phyloP scores from a whole-genome alignment of 2,888 invertebrate species.

The Eilema sororculum region DNA sequence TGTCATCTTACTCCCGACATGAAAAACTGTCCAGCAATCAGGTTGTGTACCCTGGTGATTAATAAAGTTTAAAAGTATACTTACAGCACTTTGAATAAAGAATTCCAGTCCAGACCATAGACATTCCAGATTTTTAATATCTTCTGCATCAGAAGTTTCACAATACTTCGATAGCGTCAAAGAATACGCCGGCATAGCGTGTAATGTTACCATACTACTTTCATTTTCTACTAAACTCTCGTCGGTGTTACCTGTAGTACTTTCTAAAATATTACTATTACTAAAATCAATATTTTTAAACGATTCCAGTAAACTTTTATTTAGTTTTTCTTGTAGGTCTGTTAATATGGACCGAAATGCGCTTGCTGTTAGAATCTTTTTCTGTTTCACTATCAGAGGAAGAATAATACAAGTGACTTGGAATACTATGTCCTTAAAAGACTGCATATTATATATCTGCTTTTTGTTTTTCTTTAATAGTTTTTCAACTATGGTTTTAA shows the following conservation, averaged over 20 bases:
- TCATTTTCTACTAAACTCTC: constrained; percentile 67
- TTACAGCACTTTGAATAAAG: constrained; percentile 76
- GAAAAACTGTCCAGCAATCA: too few relatives aligned
- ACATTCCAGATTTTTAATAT: constrained; percentile 73
- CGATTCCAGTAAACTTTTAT: constrained; percentile 69
- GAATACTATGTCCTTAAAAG: constrained; percentile 73
- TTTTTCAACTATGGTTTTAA: constrained; percentile 73
- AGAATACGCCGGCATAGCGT: constrained; percentile 79
- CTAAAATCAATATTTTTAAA: constrained; percentile 75
- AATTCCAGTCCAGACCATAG: constrained; percentile 75
- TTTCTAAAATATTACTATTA: constrained; percentile 49
- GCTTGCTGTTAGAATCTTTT: constrained; percentile 72
- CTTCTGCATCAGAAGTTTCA: constrained; percentile 69
- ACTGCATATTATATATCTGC: constrained; percentile 62
- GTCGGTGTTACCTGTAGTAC: constrained; percentile 61
- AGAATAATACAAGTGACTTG: constrained; percentile 77
- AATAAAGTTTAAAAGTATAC: constrained; percentile 49
- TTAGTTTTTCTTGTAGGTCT: constrained; percentile 77
- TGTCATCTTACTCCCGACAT: too few relatives aligned
- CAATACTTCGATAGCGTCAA: constrained; percentile 77
- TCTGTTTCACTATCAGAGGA: constrained; percentile 78
- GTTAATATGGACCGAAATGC: constrained; percentile 76
- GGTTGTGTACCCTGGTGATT: too few relatives aligned
- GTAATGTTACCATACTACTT: constrained; percentile 68
- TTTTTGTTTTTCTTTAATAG: constrained; percentile 64